Base-by-base conservation (phyloP, 2,888 invertebrate species). In the Platycheirus rosarum region DNA sequence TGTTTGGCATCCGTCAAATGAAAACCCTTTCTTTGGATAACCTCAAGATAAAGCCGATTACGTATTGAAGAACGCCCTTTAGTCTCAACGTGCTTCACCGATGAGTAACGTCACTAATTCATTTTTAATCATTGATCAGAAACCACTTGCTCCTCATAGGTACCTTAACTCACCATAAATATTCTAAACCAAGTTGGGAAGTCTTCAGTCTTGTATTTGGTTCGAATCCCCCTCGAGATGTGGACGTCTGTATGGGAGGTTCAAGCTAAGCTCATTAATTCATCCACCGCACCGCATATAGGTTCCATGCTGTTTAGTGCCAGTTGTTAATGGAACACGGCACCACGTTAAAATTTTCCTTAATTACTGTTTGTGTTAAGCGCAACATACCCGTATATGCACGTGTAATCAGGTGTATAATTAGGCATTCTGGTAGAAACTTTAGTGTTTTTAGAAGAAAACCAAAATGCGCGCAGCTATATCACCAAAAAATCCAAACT, bases 291-390 rank as follows among this genome's bases (percentile, higher is more conserved):
- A 7, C 5, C 8, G 8, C 8, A 7, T 32, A 32, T 3, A 32
- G 3, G 7, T 32, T 66, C 57, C 13, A 32, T 74, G 63, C 79
- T 74, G 63, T 62, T 80, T 73, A 84, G 73, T 69, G 71, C 68
- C 69, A 84, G 68, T 77, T 78, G 73, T 73, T 84, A 78, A 82
- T 77, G 82, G 62, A 71, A 77, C 82, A 73, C 77, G 70, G 71
- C 76, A 77, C 68, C 77, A 82, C 77, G 82, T 82, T 84, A 71
- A 84, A 80, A 71, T 86, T 82, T 86, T 84, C 85, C 86, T 85
- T 87, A 87, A 87, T 87, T 87, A 84, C 86, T 85, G 85, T 86
- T 86, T 86, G 85, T 85, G 86, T 87, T 86, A 86, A 85, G 85
- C n/a, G n/a, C n/a, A n/a, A n/a, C n/a, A n/a, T n/a, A n/a, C n/a